A percentile compares a stretch with the other conserved stretches of the same genome.
These are phyloP conservation scores for Sus cebifrons DNA, from an alignment of 2,797 vertebrate genomes.

Conservation along the genomic window DNA sequence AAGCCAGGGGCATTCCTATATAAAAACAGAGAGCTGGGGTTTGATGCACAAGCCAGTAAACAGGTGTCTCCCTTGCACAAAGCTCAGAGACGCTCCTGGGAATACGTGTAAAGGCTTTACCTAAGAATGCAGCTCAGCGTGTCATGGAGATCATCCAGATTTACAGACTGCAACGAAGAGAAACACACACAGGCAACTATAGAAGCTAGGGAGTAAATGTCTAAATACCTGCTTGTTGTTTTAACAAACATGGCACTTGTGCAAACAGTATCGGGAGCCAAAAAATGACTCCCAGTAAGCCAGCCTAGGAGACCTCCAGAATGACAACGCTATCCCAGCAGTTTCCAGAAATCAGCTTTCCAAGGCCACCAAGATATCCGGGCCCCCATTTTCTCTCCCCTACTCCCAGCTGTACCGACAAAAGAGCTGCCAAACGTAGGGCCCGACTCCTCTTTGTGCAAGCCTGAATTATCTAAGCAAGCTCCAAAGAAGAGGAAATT, in stretches of 20 bases:
- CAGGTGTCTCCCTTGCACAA: slow-evolving; percentile 41
- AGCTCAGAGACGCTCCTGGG: not conserved
- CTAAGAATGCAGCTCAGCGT: not conserved
- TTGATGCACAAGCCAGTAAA: slow-evolving; percentile 19
- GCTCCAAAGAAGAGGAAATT: slow-evolving; percentile 71
- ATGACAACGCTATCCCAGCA: not conserved
- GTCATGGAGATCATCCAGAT: not conserved
- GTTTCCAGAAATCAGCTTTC: slow-evolving; percentile 51
- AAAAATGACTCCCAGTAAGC: slow-evolving; percentile 23
- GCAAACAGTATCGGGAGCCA: slow-evolving; percentile 59
- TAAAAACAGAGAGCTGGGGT: slow-evolving; percentile 39
- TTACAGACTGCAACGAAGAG: not conserved
- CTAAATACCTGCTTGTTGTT: not conserved
- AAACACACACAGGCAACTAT: not conserved
- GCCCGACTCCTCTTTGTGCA: slow-evolving; percentile 23
- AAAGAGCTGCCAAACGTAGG: not conserved
- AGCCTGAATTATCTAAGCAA: slow-evolving; percentile 72
- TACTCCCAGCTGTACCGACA: not conserved
- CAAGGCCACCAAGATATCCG: not conserved
- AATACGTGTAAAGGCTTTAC: not conserved
- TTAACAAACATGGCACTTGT: slow-evolving; percentile 58
- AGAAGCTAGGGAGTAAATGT: slow-evolving; percentile 27
- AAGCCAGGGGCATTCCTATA: not conserved
- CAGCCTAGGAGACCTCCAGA: not conserved
- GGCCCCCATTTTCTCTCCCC: not conserved